Conservation (phyloP, 2,113 vertebrate genomes). For the Varanus komodoensis region DNA sequence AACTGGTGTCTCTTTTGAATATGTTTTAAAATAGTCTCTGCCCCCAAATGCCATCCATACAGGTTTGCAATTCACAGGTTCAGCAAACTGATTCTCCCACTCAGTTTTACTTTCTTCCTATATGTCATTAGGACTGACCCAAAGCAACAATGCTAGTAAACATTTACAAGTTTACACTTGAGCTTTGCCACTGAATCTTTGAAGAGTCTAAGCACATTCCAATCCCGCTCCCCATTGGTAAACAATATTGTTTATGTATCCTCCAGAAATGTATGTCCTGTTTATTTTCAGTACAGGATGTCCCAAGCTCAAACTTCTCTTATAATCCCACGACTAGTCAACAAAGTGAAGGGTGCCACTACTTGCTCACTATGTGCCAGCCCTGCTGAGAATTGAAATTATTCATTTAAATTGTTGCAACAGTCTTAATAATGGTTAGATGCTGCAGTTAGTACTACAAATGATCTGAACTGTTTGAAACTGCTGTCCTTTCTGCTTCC, state of each 20-base stretch:
- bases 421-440: constrained; percentile 77
- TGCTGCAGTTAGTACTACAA: constrained; percentile 71
- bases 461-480: constrained; percentile 73
- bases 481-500: constrained; percentile 74
- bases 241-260: background rate
- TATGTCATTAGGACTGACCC: constrained; percentile 22
- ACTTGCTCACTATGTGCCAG: constrained; percentile 62
- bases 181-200: constrained; percentile 18
- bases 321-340: constrained; percentile 68
- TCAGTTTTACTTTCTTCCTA: constrained; percentile 15
- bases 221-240: constrained; percentile 5
- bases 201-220: constrained; percentile 5
- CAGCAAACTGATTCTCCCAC: constrained; percentile 22
- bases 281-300: constrained; percentile 55
- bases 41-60: background rate
- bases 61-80: constrained; percentile 41
- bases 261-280: background rate
- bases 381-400: constrained; percentile 52
- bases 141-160: constrained; percentile 28
- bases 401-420: constrained; percentile 60
- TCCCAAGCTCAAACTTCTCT: constrained; percentile 64
- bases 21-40: constrained; percentile 24
- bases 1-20: constrained; percentile 31
- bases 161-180: constrained; percentile 21
- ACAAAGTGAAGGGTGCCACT: constrained; percentile 61